A percentile compares a stretch with the other conserved stretches of the same genome.
These are phyloP conservation scores for Epinotia brunnichana DNA, from an alignment of 2,888 invertebrate genomes.

Conservation along the genomic window DNA sequence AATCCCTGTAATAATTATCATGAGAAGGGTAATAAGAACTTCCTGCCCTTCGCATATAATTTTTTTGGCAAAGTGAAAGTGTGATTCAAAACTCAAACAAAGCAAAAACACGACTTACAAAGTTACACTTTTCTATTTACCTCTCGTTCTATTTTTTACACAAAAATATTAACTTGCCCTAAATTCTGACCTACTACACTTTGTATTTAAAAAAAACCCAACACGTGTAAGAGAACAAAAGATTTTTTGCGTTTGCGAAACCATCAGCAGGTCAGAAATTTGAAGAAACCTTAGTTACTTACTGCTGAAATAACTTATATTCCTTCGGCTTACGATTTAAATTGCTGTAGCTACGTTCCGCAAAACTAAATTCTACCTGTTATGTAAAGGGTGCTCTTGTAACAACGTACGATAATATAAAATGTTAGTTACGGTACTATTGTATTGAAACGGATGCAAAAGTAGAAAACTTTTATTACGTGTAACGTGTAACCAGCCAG, in stretches of 20 bases:
- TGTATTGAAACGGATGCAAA: constrained; percentile 2
- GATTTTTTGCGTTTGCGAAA: constrained; percentile 53
- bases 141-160: neutral
- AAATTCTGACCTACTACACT: constrained; percentile 31
- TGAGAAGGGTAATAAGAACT: constrained; percentile 1
- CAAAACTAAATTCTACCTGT: constrained; percentile 57
- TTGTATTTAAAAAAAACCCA: constrained; percentile 32
- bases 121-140: constrained; percentile 7
- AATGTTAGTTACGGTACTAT: constrained; percentile 25
- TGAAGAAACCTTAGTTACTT: constrained; percentile 49
- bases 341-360: constrained; percentile 39
- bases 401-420: neutral
- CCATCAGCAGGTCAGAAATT: constrained; percentile 54
- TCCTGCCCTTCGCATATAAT: neutral
- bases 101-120: neutral
- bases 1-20: neutral
- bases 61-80: constrained; percentile 9
- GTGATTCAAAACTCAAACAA: neutral
- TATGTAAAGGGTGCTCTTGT: constrained; percentile 57
- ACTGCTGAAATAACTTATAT: constrained; percentile 36
- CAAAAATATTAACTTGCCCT: neutral
- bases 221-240: constrained; percentile 62
- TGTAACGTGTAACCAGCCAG: neutral
- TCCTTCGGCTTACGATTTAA: neutral
- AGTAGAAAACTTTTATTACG: neutral